These are phyloP conservation scores for Leistus spinibarbis DNA, from an alignment of 2,888 invertebrate genomes.

Conservation along the genomic window DNA sequence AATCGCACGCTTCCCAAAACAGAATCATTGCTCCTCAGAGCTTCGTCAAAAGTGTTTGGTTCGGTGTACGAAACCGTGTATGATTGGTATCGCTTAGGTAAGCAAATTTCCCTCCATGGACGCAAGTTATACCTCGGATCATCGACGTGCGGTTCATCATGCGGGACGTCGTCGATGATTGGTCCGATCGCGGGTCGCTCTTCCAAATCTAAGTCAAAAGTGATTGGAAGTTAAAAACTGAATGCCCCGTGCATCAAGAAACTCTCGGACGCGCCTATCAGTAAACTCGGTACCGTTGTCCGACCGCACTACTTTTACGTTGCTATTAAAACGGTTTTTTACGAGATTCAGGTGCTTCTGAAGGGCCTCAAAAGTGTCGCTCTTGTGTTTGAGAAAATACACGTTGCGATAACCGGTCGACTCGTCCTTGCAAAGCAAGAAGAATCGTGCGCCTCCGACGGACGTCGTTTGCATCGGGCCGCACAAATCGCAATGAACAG, in stretches of 20 bases:
- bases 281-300: constrained; percentile 45
- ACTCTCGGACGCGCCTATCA: constrained; percentile 43
- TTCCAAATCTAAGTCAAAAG: too few relatives aligned
- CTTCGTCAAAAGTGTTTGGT: neutral
- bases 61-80: neutral
- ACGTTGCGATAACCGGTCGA: constrained; percentile 38
- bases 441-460: neutral
- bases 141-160: neutral
- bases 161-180: too few relatives aligned
- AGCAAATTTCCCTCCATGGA: neutral
- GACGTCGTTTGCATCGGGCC: constrained; percentile 4
- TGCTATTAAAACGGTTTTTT: constrained; percentile 41
- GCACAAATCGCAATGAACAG: constrained; percentile 2
- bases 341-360: constrained; percentile 40
- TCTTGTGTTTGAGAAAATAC: constrained; percentile 43
- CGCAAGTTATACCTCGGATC: neutral
- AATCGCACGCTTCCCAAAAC: too few relatives aligned
- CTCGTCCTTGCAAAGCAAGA: constrained; percentile 1
- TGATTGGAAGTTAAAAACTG: constrained; percentile 43
- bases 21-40: neutral
- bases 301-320: constrained; percentile 42
- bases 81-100: neutral
- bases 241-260: constrained; percentile 45
- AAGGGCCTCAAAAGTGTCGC: constrained; percentile 41
- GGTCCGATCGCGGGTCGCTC: too few relatives aligned